Evolutionary conservation across 2,797 vertebrate species (phyloP).

Genomic region (Malacoctenus gilli): DNA sequence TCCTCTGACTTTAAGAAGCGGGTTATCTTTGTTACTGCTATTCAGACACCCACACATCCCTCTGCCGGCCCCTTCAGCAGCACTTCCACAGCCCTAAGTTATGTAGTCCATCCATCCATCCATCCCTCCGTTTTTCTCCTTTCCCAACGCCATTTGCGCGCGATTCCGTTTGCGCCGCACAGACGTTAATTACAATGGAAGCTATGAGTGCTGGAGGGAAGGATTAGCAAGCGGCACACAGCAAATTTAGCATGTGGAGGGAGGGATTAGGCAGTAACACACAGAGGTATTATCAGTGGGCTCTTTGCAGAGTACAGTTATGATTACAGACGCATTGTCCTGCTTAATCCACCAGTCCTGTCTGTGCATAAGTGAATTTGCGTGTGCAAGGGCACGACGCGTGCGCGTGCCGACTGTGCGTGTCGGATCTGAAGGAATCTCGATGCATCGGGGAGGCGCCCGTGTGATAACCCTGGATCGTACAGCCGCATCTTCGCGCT

Average conservation of each 20-base stretch:
- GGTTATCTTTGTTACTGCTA: constrained; percentile 17
- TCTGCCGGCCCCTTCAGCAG: constrained; percentile 14
- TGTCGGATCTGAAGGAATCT: constrained; percentile 12
- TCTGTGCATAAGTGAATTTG: constrained; percentile 18
- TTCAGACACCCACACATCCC: constrained; percentile 17
- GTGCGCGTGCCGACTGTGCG: too few species aligned
- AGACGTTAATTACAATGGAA: constrained; percentile 74
- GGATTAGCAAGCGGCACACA: constrained; percentile 75
- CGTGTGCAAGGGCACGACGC: too few species aligned
- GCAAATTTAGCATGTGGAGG: constrained; percentile 64
- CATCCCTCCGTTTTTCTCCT: constrained; percentile 21
- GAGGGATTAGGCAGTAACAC: constrained; percentile 73
- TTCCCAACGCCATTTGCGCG: constrained; percentile 33
- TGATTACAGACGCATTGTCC: constrained; percentile 74
- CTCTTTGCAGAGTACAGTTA: constrained; percentile 70
- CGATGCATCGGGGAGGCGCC: constrained; percentile 31
- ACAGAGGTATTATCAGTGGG: constrained; percentile 69
- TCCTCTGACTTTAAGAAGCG: constrained; percentile 1
- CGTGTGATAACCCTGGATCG: constrained; percentile 23
- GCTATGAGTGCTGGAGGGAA: constrained; percentile 64
- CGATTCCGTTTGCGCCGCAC: constrained; percentile 51
- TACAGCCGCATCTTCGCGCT: constrained; percentile 11
- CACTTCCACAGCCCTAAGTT: constrained; percentile 12
- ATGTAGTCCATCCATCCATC: too few species aligned
- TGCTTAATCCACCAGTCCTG: constrained; percentile 63